Evolutionary conservation across 2,113 vertebrate genomes (phyloP), one percentile per base, ranked within the genome.

Genomic region (Pangasianodon hypophthalmus): DNA sequence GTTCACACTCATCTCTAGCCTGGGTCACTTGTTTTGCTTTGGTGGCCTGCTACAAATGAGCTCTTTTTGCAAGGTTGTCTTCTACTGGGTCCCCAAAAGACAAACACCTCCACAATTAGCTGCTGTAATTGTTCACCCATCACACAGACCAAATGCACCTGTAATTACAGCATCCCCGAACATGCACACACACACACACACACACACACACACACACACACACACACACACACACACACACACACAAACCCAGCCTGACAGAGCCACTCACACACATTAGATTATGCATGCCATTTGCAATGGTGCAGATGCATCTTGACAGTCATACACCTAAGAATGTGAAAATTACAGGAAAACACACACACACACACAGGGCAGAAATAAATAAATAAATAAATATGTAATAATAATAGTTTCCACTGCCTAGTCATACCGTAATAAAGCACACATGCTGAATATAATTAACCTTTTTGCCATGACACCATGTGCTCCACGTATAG

Each of bases 61-160:
- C 90, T 90, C 62, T 84, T 89, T 83, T 48, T 50, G 58, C 85
- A 81, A 54, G 48, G 48, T 87, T 82, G 80, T 64, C 54, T 88
- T 41, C 56, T 75, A 18, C 44, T 67, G 54, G 89, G 88, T 48
- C 86, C 86, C 64, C 88, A 86, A 90, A 92, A 94, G 50, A 92
- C 92, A 91, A 87, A 92, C 89, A 87, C 86, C 89, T 75, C 50
- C 82, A 87, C 91, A 94, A 95, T 94, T 91, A 94, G 92, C n/a
- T 32, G n/a, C 44, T 84, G 75, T 90, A 92, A 92, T 86, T 90
- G 89, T 92, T 89, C 88, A 67, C 86, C 54, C 79, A 87, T 86
- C 48, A 90, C 81, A 91, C 88, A 85, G 89, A 90, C 91, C 87
- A 89, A 88, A 93, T 88, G 91, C 87, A 91, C 86, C 88, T 90